Percentiles rank a stretch among this genome's conserved stretches.
These are phyloP conservation scores for Myopa testacea DNA, from an alignment of 2,888 invertebrate genomes.

Conservation along the genomic window DNA sequence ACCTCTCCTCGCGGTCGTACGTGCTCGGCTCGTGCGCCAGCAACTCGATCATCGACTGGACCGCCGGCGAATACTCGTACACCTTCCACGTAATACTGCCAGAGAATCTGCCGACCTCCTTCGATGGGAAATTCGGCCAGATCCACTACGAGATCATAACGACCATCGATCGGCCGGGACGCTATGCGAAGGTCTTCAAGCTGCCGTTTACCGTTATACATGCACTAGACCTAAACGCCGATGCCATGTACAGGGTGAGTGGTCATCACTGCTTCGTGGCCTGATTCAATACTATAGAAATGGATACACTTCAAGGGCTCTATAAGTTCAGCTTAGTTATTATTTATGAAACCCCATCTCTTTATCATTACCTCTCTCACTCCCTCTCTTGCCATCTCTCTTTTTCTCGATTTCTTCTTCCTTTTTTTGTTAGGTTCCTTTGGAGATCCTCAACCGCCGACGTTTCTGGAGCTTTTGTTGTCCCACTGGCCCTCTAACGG, in stretches of 20 bases:
- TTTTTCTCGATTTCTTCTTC: not conserved
- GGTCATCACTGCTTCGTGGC: not conserved
- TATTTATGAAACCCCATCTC: not conserved
- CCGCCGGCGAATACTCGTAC: slow-evolving; percentile 77
- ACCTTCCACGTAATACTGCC: slow-evolving; percentile 79
- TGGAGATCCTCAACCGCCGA: slow-evolving; percentile 66
- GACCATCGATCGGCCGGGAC: slow-evolving; percentile 84
- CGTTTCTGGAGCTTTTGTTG: slow-evolving; percentile 68
- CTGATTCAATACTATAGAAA: no score
- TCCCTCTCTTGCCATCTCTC: not conserved
- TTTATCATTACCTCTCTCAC: not conserved
- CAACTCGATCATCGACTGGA: slow-evolving; percentile 75
- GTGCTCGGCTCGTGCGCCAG: slow-evolving; percentile 64
- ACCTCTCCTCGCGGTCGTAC: slow-evolving; percentile 64
- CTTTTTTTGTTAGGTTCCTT: slow-evolving; percentile 56
- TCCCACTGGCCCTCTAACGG: slow-evolving; percentile 65
- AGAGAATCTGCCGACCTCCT: slow-evolving; percentile 79
- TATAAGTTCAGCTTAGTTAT: no score
- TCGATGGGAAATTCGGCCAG: slow-evolving; percentile 81
- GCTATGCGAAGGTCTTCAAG: slow-evolving; percentile 84
- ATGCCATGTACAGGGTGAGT: slow-evolving; percentile 76
- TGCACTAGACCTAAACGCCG: slow-evolving; percentile 83
- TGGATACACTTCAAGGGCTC: no score
- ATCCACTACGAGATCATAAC: slow-evolving; percentile 84
- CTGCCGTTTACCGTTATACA: slow-evolving; percentile 84